Percentiles rank a stretch among this genome's conserved stretches.
Conservation (phyloP, 92 coral and sea anemone species). For the Epizoanthus stellaris region DNA sequence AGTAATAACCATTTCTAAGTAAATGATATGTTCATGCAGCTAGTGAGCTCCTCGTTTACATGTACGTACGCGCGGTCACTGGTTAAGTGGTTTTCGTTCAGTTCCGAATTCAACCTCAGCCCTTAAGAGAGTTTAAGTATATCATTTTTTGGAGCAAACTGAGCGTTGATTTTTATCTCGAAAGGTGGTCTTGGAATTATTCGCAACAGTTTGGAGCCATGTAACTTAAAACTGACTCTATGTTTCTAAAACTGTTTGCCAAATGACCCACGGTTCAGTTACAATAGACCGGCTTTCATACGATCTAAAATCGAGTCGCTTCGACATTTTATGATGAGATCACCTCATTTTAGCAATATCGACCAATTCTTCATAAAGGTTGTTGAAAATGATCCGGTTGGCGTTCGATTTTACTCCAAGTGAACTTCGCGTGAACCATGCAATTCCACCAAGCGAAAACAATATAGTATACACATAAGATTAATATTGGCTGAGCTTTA, state of each 20-base stretch:
- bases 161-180: neutral
- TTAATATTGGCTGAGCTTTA: neutral
- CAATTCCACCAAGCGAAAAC: constrained; percentile 4
- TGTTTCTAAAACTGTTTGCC: neutral
- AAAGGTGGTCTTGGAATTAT: neutral
- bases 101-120: neutral
- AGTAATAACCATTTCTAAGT: neutral
- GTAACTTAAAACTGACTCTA: constrained; percentile 23
- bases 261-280: constrained; percentile 14
- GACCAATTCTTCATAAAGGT: constrained; percentile 4
- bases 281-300: neutral
- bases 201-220: neutral
- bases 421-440: constrained; percentile 33
- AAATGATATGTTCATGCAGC: neutral
- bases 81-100: no score
- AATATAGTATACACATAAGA: neutral
- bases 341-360: neutral
- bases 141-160: neutral
- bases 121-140: neutral
- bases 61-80: no score
- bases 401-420: constrained; percentile 14
- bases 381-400: constrained; percentile 12
- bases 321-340: neutral
- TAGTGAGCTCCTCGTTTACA: no score
- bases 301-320: neutral